Conservation (phyloP, 2,888 invertebrate species). For the Anorthoa munda region DNA sequence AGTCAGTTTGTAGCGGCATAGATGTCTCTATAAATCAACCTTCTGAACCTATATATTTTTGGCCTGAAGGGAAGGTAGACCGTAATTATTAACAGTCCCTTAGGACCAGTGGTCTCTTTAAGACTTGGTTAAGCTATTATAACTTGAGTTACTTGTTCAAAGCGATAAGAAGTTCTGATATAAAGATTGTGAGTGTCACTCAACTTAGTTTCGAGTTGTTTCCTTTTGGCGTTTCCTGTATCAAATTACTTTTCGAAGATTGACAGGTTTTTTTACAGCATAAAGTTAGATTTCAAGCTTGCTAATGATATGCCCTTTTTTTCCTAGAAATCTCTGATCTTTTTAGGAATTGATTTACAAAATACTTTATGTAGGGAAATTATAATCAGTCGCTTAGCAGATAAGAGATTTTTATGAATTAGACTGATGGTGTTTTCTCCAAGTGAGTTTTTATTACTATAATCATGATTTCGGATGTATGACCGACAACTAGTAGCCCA, state of each 20-base stretch:
- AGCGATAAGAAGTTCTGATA: slow-evolving; percentile 52
- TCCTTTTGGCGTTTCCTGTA: slow-evolving; percentile 3
- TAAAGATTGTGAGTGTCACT: slow-evolving; percentile 45
- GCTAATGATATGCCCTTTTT: too few relatives aligned
- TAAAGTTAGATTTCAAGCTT: neutral
- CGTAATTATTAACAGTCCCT: slow-evolving; percentile 57
- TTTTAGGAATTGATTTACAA: too few relatives aligned
- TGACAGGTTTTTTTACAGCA: neutral
- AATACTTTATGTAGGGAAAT: too few relatives aligned
- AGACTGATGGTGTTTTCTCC: too few relatives aligned
- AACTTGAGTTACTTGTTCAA: slow-evolving; percentile 54
- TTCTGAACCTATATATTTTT: slow-evolving; percentile 5
- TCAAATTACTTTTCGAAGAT: slow-evolving; percentile 5
- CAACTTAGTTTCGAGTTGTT: slow-evolving; percentile 31
- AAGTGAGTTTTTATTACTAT: too few relatives aligned
- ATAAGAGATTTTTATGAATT: too few relatives aligned
- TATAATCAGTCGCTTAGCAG: too few relatives aligned
- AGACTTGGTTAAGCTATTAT: slow-evolving; percentile 57
- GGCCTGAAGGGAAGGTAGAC: slow-evolving; percentile 30
- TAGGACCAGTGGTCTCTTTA: slow-evolving; percentile 44
- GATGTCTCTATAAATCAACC: neutral
- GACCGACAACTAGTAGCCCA: too few relatives aligned
- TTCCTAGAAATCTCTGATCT: too few relatives aligned
- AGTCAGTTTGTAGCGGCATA: too few relatives aligned
- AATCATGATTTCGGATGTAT: too few relatives aligned